Evolutionary conservation across 2,888 invertebrate species (phyloP).

Genomic region (Xestobium rufovillosum): DNA sequence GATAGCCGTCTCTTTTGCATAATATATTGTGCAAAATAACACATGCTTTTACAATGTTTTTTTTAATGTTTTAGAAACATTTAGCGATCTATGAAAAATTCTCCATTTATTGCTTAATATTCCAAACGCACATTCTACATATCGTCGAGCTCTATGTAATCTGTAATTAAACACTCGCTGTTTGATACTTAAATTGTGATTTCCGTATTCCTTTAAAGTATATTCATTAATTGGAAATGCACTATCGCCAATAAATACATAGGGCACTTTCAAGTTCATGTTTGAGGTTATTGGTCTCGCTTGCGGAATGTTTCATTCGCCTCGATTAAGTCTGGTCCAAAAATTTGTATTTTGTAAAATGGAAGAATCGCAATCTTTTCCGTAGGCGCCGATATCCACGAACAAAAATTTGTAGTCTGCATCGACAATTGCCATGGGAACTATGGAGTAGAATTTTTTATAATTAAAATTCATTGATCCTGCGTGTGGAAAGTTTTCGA

Average conservation of each 20-base stretch:
- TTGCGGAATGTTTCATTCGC: slow-evolving; percentile 18
- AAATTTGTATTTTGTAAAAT: slow-evolving; percentile 21
- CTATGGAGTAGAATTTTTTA: slow-evolving; percentile 21
- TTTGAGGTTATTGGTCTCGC: slow-evolving; percentile 13
- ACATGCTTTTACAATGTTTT: slow-evolving; percentile 22
- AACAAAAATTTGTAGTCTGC: slow-evolving; percentile 19
- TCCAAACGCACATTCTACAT: slow-evolving; percentile 22
- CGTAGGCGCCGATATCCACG: slow-evolving; percentile 22
- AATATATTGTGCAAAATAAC: slow-evolving; percentile 19
- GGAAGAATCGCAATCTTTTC: slow-evolving; percentile 23
- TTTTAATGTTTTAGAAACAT: slow-evolving; percentile 20
- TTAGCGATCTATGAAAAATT: slow-evolving; percentile 22
- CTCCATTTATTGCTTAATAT: slow-evolving; percentile 22
- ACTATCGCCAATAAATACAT: slow-evolving; percentile 19
- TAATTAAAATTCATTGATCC: slow-evolving; percentile 24
- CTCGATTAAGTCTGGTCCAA: slow-evolving; percentile 16
- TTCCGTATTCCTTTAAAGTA: slow-evolving; percentile 13
- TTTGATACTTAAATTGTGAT: slow-evolving; percentile 18
- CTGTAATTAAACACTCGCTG: slow-evolving; percentile 20
- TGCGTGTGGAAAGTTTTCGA: slow-evolving; percentile 20
- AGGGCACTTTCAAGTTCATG: slow-evolving; percentile 13
- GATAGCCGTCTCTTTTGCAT: slow-evolving; percentile 18
- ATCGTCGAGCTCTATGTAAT: slow-evolving; percentile 18
- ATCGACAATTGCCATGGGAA: slow-evolving; percentile 24
- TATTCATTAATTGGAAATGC: slow-evolving; percentile 18